These are phyloP conservation scores for Holothuria glaberrima DNA, from an alignment of 35 echinoderm and acorn worm genomes.

Conservation along the genomic window DNA sequence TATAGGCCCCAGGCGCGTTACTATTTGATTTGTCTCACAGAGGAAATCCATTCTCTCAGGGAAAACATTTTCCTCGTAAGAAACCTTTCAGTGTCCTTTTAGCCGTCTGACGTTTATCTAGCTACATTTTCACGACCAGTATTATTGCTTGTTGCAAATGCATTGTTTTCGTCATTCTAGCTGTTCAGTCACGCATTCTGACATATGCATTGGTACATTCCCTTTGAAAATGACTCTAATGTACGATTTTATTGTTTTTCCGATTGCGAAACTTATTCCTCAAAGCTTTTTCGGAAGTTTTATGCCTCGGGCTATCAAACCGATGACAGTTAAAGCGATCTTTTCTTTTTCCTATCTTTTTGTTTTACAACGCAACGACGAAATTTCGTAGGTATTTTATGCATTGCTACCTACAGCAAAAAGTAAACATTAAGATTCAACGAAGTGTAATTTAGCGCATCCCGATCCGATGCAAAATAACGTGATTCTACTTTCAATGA, in stretches of 20 bases:
- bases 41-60: too few relatives aligned
- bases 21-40: too few relatives aligned
- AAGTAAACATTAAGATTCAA: slow-evolving; percentile 31
- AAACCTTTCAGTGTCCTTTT: too few relatives aligned
- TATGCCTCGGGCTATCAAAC: slow-evolving; percentile 16
- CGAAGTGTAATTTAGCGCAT: too few relatives aligned
- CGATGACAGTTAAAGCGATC: slow-evolving; percentile 30
- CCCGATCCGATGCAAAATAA: neutral
- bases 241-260: slow-evolving; percentile 25
- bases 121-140: too few relatives aligned
- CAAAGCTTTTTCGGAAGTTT: slow-evolving; percentile 46
- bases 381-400: neutral
- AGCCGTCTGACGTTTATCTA: too few relatives aligned
- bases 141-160: neutral
- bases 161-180: neutral
- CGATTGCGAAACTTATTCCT: neutral
- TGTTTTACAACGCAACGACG: neutral
- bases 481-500: slow-evolving; percentile 24
- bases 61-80: too few relatives aligned
- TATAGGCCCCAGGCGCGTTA: too few relatives aligned
- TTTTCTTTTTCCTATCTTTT: neutral
- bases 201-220: slow-evolving; percentile 21
- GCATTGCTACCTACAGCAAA: neutral
- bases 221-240: slow-evolving; percentile 16
- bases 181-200: neutral